Base-by-base conservation (phyloP, 2,797 vertebrate species). In the Serranus cabrilla region DNA sequence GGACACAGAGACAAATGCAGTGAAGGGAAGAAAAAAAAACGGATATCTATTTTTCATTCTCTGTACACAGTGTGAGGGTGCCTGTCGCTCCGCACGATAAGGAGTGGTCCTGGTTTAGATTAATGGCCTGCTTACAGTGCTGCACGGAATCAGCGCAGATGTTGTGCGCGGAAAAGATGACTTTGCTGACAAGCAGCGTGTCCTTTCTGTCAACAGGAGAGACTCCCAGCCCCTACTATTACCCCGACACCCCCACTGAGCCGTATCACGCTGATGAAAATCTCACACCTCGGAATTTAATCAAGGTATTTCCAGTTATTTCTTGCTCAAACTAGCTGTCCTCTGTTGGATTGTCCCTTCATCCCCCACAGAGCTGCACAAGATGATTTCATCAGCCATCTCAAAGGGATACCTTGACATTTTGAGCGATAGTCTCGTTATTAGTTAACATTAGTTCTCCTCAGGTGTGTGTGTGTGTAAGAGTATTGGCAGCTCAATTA, bases 101-200 rank as follows among this genome's bases (percentile, higher is more conserved):
- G 88, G 83, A 89, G 69, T 43, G 72, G 79, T 76, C 81, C 62
- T 7, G 76, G 25, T 84, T 81, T 71, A 89, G 90, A 94, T 94
- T 92, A 91, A 93, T 93, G 89, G 80, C 85, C 85, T 85, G 79
- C 85, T 91, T 89, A 84, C 73, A 81, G 85, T 84, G 81, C 80
- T 70, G 78, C 73, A 74, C 69, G 3, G 71, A 87, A 89, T 82
- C 87, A 79, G 88, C 65, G 61, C 86, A 89, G 83, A 90, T 88
- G 87, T 90, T 85, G 81, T 23, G 47, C 63, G 3, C 47, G 10
- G 82, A 74, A 87, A 90, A 93, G 93, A 94, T 95, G 93, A 92
- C 93, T 94, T 94, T 94, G 93, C 92, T 94, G 94, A 94, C 93
- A 94, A 94, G 91, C 84, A 4, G 62, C 50, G 79, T 89, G 87